Evolutionary conservation across 2,113 vertebrate species (phyloP).

Genomic region (Chaetodon trifascialis): DNA sequence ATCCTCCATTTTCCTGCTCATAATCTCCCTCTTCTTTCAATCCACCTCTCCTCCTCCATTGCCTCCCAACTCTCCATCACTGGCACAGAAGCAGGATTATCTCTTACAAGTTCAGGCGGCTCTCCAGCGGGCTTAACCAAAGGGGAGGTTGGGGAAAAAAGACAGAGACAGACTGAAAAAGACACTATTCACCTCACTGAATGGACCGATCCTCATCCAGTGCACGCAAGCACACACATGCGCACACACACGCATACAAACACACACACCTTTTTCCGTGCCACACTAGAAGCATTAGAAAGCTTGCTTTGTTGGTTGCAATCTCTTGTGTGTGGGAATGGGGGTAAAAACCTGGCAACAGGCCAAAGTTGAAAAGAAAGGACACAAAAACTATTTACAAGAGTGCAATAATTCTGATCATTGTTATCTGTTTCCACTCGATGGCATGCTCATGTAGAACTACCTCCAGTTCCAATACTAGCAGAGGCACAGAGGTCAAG

Average conservation of each 20-base stretch:
- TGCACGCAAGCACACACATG: constrained; percentile 7
- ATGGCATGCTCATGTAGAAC: neutral
- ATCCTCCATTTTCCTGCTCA: neutral
- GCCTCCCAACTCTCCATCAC: constrained; percentile 29
- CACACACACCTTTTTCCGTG: constrained; percentile 24
- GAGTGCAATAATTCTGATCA: constrained; percentile 15
- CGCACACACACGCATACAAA: constrained; percentile 13
- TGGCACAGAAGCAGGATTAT: constrained; percentile 64
- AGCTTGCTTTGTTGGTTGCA: constrained; percentile 61
- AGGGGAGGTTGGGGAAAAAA: constrained; percentile 31
- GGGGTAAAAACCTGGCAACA: constrained; percentile 49
- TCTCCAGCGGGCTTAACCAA: constrained; percentile 50
- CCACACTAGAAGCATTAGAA: constrained; percentile 50
- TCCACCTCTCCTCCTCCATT: constrained; percentile 23
- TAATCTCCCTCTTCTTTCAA: neutral
- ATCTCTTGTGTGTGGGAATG: constrained; percentile 55
- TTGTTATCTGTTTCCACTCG: constrained; percentile 36
- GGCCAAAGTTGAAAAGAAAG: constrained; percentile 28
- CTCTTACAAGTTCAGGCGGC: constrained; percentile 52
- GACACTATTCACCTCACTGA: constrained; percentile 60
- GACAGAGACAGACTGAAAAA: constrained; percentile 57
- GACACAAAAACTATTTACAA: neutral
- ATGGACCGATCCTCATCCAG: constrained; percentile 26
- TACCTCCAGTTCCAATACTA: neutral
- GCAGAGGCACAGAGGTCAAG: constrained; percentile 12